Evolutionary conservation across 2,888 invertebrate species (phyloP).

Genomic region (Pristionchus japonicus): DNA sequence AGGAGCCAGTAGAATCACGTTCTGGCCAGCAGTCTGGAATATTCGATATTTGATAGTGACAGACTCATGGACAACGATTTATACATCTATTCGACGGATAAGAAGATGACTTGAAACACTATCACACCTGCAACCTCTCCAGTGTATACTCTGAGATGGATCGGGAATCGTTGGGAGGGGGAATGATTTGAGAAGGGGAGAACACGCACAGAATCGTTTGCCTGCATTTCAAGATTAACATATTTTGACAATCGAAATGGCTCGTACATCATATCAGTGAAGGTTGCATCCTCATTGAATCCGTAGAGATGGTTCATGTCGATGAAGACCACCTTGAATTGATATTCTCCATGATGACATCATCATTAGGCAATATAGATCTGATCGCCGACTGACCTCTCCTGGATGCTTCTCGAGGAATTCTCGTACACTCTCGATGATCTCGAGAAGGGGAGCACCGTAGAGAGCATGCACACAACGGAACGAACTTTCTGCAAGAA

Average conservation of each 20-base stretch:
- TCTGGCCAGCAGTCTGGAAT: not conserved
- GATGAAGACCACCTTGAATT: constrained; percentile 50
- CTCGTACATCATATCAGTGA: constrained; percentile 8
- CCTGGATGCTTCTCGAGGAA: constrained; percentile 48
- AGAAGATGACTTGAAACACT: not conserved
- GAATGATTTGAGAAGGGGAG: constrained; percentile 15
- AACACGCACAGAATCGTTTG: not conserved
- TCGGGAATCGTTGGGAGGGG: not conserved
- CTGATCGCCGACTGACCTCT: not conserved
- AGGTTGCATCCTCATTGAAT: constrained; percentile 38
- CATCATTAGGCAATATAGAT: not conserved
- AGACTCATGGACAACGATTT: not conserved
- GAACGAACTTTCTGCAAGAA: constrained; percentile 14
- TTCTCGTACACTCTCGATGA: constrained; percentile 43
- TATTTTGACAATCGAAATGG: no score
- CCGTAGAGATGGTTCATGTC: constrained; percentile 56
- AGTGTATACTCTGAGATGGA: constrained; percentile 13
- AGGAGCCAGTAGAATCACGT: constrained; percentile 22
- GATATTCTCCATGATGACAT: not conserved
- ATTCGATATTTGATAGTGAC: not conserved
- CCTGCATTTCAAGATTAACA: not conserved
- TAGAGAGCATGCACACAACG: constrained; percentile 54
- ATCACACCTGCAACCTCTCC: not conserved
- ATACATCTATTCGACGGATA: not conserved
- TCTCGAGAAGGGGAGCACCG: constrained; percentile 37